Percentiles rank a stretch among this genome's conserved stretches.
phyloP scores from a whole-genome alignment of 2,113 vertebrate genomes.

The Bubo scandiacus region DNA sequence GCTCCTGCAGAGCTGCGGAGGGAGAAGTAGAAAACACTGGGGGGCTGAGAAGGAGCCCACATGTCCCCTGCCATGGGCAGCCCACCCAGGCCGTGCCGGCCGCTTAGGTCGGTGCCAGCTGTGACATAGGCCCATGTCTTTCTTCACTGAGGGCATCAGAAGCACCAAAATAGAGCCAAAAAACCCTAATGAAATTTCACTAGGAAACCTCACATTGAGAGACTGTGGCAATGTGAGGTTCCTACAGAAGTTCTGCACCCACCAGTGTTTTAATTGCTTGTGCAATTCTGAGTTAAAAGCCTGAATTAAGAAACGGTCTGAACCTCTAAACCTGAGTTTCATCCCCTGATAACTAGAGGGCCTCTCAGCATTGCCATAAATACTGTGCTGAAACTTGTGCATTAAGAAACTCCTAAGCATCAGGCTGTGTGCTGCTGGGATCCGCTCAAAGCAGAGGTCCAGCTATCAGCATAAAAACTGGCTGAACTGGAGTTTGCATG shows the following conservation, averaged over 20 bases:
- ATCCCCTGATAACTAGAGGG: background rate
- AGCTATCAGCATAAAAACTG: background rate
- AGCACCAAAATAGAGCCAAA: too few relatives aligned
- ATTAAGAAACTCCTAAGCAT: background rate
- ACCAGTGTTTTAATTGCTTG: background rate
- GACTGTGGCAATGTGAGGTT: fast-evolving
- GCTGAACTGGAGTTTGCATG: background rate
- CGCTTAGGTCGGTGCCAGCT: background rate
- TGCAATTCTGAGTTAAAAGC: background rate
- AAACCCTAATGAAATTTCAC: background rate
- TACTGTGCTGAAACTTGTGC: background rate
- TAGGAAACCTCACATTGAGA: background rate
- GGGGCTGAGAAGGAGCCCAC: too few relatives aligned
- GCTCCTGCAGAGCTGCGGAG: too few relatives aligned
- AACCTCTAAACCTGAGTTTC: background rate
- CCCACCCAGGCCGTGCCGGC: too few relatives aligned
- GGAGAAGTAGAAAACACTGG: too few relatives aligned
- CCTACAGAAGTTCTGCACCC: background rate
- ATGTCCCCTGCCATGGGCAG: too few relatives aligned
- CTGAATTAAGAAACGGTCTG: background rate
- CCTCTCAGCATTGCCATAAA: background rate
- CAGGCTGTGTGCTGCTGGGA: background rate
- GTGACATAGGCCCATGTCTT: background rate
- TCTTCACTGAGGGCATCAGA: background rate
- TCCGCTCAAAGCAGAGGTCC: background rate